Conservation (phyloP, 1,140 invertebrate genomes). For the Neodiprion pinetum region DNA sequence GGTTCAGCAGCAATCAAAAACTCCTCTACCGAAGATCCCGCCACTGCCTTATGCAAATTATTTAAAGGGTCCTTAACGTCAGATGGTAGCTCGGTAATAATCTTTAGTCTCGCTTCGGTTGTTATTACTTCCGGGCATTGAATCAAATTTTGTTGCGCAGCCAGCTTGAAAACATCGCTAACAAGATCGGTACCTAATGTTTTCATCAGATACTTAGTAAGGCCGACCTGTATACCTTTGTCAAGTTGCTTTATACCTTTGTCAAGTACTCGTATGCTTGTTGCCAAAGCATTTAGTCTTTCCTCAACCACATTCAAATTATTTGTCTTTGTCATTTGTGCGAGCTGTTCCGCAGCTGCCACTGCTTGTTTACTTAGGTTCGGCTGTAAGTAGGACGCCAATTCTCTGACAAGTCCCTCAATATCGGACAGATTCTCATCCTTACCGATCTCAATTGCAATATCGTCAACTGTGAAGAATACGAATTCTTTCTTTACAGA, state of each 20-base stretch:
- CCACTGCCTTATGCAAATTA: constrained; percentile 69
- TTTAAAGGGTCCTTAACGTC: constrained; percentile 70
- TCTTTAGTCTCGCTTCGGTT: constrained; percentile 72
- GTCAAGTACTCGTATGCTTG: constrained; percentile 84
- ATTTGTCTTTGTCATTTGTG: constrained; percentile 47
- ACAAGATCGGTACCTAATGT: constrained; percentile 83
- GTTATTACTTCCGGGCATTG: constrained; percentile 64
- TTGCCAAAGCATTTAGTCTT: constrained; percentile 76
- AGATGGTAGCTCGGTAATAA: constrained; percentile 70
- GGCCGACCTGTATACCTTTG: constrained; percentile 69
- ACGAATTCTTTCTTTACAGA: constrained; percentile 62
- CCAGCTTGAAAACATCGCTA: constrained; percentile 79
- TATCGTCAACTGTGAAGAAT: constrained; percentile 73
- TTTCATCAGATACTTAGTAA: constrained; percentile 85
- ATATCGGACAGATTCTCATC: constrained; percentile 71
- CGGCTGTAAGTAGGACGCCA: constrained; percentile 69
- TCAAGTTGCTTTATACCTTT: constrained; percentile 80
- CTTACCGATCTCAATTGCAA: constrained; percentile 71
- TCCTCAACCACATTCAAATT: constrained; percentile 68
- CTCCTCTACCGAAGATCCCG: constrained; percentile 71
- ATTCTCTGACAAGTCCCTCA: constrained; percentile 67
- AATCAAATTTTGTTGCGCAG: constrained; percentile 70
- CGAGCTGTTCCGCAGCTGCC: constrained; percentile 71
- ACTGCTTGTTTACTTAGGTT: constrained; percentile 65
- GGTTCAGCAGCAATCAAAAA: constrained; percentile 78